Conservation (phyloP, 2,113 vertebrate genomes). For the Anarhynchus alexandrinus region DNA sequence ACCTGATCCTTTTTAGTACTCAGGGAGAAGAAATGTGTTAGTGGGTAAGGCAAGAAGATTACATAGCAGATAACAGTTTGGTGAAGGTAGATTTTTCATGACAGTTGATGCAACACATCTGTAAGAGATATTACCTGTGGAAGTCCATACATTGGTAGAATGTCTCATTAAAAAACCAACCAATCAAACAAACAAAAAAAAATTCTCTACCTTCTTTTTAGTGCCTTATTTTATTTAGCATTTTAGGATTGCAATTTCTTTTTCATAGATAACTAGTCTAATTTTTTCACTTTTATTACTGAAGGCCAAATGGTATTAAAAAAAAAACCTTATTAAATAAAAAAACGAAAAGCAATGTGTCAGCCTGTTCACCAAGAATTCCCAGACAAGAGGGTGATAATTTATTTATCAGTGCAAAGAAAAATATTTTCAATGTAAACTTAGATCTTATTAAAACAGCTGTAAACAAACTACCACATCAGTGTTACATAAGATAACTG, state of each 20-base stretch:
- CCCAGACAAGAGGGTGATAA: background rate
- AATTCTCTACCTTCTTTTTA: background rate
- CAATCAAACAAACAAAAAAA: background rate
- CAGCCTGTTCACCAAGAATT: background rate
- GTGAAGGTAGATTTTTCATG: background rate
- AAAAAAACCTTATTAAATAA: background rate
- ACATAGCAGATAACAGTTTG: background rate
- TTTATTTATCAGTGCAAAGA: background rate
- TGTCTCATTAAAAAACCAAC: background rate
- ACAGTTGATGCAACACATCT: background rate
- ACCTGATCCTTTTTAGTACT: background rate
- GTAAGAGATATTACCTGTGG: background rate
- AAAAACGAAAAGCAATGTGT: background rate
- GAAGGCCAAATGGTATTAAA: background rate
- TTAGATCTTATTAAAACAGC: background rate
- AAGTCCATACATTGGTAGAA: background rate
- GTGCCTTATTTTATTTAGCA: background rate
- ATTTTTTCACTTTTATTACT: background rate
- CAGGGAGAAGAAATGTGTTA: background rate
- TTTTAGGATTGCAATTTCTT: background rate
- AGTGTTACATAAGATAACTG: background rate
- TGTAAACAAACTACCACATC: background rate
- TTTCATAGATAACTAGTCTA: background rate
- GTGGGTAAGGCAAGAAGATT: background rate
- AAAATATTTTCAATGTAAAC: background rate